phyloP scores from a whole-genome alignment of 2,797 vertebrate species.

The Arctocebus calabarensis region DNA sequence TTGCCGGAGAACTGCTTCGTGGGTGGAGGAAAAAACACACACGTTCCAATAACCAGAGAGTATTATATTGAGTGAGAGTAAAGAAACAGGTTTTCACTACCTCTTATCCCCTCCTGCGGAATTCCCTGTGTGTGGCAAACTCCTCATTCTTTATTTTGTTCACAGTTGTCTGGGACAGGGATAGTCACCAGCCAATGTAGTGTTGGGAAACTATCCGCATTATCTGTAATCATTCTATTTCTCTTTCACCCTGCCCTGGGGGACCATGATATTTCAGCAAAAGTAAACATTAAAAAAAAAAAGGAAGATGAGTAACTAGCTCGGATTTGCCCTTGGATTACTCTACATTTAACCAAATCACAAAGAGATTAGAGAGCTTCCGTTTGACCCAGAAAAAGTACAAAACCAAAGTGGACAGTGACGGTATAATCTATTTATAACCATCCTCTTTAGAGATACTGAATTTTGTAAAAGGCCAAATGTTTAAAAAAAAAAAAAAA shows the following conservation, averaged over 20 bases:
- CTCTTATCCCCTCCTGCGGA: neutral
- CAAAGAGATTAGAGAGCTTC: conserved; percentile 58
- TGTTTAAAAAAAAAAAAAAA: conserved; percentile 25
- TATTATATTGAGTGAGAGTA: neutral
- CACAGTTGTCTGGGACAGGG: too few relatives aligned
- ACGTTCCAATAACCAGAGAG: too few relatives aligned
- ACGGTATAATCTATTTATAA: neutral
- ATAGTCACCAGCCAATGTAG: neutral
- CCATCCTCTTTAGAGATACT: neutral
- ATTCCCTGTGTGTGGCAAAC: accelerated
- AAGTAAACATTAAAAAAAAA: neutral
- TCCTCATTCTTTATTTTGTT: neutral
- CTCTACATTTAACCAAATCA: conserved; percentile 59
- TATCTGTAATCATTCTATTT: neutral
- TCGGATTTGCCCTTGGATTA: conserved; percentile 48
- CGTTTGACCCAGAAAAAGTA: conserved; percentile 64
- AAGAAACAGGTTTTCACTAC: too few relatives aligned
- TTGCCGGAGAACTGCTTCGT: neutral
- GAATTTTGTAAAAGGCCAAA: conserved; percentile 4
- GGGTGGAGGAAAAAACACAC: too few relatives aligned
- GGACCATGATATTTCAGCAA: neutral
- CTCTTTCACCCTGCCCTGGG: neutral
- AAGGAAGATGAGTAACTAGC: neutral
- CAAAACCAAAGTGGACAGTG: neutral
- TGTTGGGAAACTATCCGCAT: neutral